Base-by-base conservation (phyloP, 2,888 invertebrate genomes). In the Drosophila falleni region DNA sequence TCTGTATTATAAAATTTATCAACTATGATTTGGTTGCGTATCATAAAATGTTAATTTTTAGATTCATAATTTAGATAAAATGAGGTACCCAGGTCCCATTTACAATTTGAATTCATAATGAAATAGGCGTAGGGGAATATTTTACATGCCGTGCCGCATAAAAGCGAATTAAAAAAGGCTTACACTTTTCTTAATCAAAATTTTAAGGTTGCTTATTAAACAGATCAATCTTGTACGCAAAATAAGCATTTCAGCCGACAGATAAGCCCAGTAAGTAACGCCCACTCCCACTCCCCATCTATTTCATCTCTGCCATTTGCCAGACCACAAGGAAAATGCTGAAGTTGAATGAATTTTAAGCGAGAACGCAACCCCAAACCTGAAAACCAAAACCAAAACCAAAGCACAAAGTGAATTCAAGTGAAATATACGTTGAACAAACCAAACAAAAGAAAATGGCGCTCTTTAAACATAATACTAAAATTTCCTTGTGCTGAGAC, bases 151-250 rank as follows among this genome's bases (percentile, higher is more conserved):
- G 33, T 51, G 15, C 35, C 37, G 16, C 68, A 61, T 61, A 73
- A 73, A 75, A 62, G 74, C 16, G 46, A 54, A 76, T 78, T 76
- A 78, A 76, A 79, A 78, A 61, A 62, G 76, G 64, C 44, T 64
- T 62, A 76, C 61, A 62, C 61, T 35, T 70, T 74, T 42, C 29
- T 42, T 65, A 79, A 65, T 74, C 49, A 74, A 69, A 56, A 63
- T 46, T 76, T 64, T 74, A 59, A 79, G 58, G 69, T 37, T 47
- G 84, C 81, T 89, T 84, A 84, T 89, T 87, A 87, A 84, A 89
- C 78, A 84, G 87, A 84, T 84, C 89, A 81, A 89, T 84, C 89
- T 89, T 86, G 65, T 72, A 19, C 37, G 66, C 60, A 58, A 31
- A 58, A 74, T 71, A 47, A 63, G 64, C 65, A 54, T 44, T 51